Evolutionary conservation across 2,888 invertebrate species (phyloP).

Genomic region (Drosophila picticornis): DNA sequence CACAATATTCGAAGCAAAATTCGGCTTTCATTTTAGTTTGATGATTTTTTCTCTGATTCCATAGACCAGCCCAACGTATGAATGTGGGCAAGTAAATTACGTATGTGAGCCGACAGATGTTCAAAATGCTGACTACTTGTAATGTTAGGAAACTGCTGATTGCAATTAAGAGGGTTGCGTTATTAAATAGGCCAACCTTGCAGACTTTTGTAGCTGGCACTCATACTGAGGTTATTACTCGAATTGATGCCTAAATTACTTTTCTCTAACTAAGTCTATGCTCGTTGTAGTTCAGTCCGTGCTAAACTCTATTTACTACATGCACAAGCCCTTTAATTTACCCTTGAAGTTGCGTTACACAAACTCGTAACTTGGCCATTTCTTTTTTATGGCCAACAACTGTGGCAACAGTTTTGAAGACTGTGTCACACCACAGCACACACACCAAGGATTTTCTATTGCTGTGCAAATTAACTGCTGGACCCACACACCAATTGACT

Average conservation of each 20-base stretch:
- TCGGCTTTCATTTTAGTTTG: not conserved
- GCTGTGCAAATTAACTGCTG: slow-evolving; percentile 65
- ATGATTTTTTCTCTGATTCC: not conserved
- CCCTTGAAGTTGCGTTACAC: slow-evolving; percentile 17
- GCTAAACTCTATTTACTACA: slow-evolving; percentile 3
- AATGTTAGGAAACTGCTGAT: slow-evolving; percentile 17
- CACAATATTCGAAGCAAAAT: not conserved
- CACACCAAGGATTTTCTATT: slow-evolving; percentile 6
- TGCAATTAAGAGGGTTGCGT: slow-evolving; percentile 44
- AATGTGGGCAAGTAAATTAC: slow-evolving; percentile 9
- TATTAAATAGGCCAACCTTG: slow-evolving; percentile 14
- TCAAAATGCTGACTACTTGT: slow-evolving; percentile 20
- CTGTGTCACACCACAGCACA: slow-evolving; percentile 1
- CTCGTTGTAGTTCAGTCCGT: not conserved
- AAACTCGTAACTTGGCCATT: slow-evolving; percentile 6
- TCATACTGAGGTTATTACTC: slow-evolving; percentile 46
- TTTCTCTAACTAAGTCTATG: slow-evolving; percentile 34
- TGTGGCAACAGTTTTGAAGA: slow-evolving; percentile 20
- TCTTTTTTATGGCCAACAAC: slow-evolving; percentile 36
- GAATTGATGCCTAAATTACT: slow-evolving; percentile 70
- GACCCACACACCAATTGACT: slow-evolving; percentile 68
- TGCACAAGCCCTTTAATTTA: slow-evolving; percentile 22
- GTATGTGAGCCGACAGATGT: slow-evolving; percentile 43
- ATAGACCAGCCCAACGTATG: not conserved
- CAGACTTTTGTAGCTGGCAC: not conserved